Percentiles rank a stretch among this genome's conserved stretches.
Evolutionary conservation across 2,113 vertebrate species (phyloP).

Genomic region (Hippotragus niger): DNA sequence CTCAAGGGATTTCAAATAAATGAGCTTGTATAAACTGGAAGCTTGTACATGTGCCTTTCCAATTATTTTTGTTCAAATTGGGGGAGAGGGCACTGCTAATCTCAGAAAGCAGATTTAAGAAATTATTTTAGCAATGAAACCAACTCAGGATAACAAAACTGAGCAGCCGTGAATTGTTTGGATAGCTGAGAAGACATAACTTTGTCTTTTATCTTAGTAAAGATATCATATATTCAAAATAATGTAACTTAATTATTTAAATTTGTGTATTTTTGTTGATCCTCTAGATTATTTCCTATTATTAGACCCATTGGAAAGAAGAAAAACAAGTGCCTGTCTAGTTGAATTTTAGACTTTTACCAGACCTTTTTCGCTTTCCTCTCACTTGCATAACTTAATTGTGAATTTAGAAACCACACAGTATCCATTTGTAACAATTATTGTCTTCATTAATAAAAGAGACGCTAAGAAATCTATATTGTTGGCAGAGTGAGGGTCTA

Average conservation of each 20-base stretch:
- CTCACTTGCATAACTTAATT: background rate
- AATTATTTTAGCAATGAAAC: constrained; percentile 74
- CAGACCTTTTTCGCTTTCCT: background rate
- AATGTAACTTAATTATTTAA: constrained; percentile 53
- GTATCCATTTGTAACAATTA: background rate
- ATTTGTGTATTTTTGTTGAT: constrained; percentile 29
- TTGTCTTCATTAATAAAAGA: background rate
- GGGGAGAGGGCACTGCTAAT: constrained; percentile 83
- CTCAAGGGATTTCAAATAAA: constrained; percentile 84
- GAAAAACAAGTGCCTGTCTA: background rate
- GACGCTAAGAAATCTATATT: background rate
- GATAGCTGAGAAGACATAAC: constrained; percentile 48
- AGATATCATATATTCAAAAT: constrained; percentile 58
- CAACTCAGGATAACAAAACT: constrained; percentile 20
- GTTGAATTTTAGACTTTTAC: background rate
- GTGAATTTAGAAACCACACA: background rate
- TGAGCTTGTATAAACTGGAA: constrained; percentile 86
- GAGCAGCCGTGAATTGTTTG: constrained; percentile 32
- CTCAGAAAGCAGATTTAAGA: constrained; percentile 81
- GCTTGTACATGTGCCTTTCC: constrained; percentile 85
- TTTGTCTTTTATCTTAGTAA: constrained; percentile 52
- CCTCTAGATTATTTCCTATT: constrained; percentile 6
- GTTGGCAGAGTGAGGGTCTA: background rate
- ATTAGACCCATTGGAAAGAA: constrained; percentile 39
- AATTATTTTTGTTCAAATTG: constrained; percentile 83